Percentiles rank a stretch among this genome's conserved stretches.
Evolutionary conservation across 1,140 invertebrate species (phyloP).

Genomic region (Doryteuthis pealeii): DNA sequence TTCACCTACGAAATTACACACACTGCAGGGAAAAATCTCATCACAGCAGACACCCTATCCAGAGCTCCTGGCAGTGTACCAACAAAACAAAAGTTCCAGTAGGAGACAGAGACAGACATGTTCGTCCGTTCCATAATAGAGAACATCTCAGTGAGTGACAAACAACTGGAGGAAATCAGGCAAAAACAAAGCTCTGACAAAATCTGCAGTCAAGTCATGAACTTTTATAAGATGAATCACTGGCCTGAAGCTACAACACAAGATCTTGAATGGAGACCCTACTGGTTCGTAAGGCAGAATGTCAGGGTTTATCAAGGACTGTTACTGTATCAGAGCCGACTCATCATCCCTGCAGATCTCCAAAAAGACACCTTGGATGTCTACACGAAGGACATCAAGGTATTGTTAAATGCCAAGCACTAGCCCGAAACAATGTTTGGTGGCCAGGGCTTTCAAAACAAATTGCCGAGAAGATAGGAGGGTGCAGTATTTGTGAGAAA

Average conservation of each 20-base stretch:
- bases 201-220: constrained; percentile 17
- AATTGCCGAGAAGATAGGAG: constrained; percentile 11
- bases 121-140: constrained; percentile 16
- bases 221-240: constrained; percentile 15
- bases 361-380: constrained; percentile 1
- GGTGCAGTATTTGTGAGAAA: constrained; percentile 15
- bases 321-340: not conserved
- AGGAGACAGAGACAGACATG: constrained; percentile 12
- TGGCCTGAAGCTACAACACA: constrained; percentile 3
- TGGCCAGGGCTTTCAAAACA: constrained; percentile 26
- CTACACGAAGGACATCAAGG: constrained; percentile 28
- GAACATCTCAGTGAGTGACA: constrained; percentile 12
- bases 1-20: constrained; percentile 22
- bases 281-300: constrained; percentile 5
- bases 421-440: constrained; percentile 25
- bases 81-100: constrained; percentile 14
- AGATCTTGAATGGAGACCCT: constrained; percentile 15
- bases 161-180: constrained; percentile 16
- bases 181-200: constrained; percentile 17
- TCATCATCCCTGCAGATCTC: not conserved
- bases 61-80: not conserved
- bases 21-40: constrained; percentile 25
- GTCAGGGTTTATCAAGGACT: not conserved
- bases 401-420: constrained; percentile 21
- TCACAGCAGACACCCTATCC: constrained; percentile 22